Evolutionary conservation across 2,797 vertebrate genomes (phyloP).

Genomic region (Lutjanus campechanus): DNA sequence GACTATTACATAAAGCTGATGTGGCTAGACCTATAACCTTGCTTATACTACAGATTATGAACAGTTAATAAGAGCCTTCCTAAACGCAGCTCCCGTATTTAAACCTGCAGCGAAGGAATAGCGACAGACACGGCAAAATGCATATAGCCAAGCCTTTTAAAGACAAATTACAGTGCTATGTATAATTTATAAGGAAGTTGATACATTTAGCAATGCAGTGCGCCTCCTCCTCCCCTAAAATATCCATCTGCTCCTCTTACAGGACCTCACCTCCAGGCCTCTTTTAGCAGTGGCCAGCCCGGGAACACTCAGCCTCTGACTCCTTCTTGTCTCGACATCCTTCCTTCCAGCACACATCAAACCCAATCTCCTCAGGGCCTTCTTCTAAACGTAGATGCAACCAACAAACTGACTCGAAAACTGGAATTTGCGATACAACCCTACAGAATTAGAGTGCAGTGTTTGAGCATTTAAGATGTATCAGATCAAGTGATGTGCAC

Average conservation of each 20-base stretch:
- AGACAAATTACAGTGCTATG: constrained; percentile 87
- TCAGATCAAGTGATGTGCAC: constrained; percentile 67
- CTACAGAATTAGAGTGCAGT: constrained; percentile 66
- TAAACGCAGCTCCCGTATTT: constrained; percentile 72
- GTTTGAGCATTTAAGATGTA: constrained; percentile 65
- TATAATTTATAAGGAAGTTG: constrained; percentile 86
- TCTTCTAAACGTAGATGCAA: constrained; percentile 51
- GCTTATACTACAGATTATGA: constrained; percentile 83
- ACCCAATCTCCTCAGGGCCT: constrained; percentile 52
- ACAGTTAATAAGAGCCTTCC: constrained; percentile 79
- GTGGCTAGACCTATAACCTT: constrained; percentile 77
- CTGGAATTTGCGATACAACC: constrained; percentile 57
- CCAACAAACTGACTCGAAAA: constrained; percentile 59
- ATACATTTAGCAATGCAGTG: constrained; percentile 85
- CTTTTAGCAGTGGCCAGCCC: constrained; percentile 67
- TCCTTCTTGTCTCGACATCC: constrained; percentile 59
- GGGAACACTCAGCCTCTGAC: constrained; percentile 58
- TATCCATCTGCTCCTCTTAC: constrained; percentile 67
- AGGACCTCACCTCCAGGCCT: constrained; percentile 64
- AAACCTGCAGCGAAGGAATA: constrained; percentile 80
- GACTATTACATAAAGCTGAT: constrained; percentile 68
- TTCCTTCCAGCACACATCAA: constrained; percentile 50
- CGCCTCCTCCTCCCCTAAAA: constrained; percentile 75
- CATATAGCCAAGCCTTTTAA: constrained; percentile 86
- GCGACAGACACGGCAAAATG: constrained; percentile 81